Conservation (phyloP, 2,888 invertebrate species). For the Alentia gelatinosa region DNA sequence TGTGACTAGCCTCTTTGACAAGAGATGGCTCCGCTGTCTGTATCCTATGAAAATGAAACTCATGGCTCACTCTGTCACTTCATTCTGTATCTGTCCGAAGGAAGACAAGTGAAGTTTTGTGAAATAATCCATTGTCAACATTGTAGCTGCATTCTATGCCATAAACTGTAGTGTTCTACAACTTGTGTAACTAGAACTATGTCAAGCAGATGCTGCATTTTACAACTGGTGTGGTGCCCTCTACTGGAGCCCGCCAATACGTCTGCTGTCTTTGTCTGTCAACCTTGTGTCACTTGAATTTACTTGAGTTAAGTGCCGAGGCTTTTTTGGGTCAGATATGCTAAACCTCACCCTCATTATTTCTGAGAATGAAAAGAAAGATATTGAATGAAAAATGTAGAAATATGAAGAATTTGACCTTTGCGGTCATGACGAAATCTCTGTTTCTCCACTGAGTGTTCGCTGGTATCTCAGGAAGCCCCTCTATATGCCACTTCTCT, state of each 20-base stretch:
- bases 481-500: background rate
- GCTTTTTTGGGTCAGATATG: too few relatives aligned
- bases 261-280: background rate
- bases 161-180: background rate
- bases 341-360: too few relatives aligned
- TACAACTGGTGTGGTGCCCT: too few relatives aligned
- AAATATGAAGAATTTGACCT: background rate
- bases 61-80: too few relatives aligned
- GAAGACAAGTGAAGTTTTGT: too few relatives aligned
- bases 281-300: slow-evolving; percentile 22
- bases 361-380: too few relatives aligned
- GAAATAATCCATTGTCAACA: background rate
- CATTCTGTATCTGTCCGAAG: too few relatives aligned
- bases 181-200: background rate
- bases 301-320: slow-evolving; percentile 23
- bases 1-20: too few relatives aligned
- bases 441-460: background rate
- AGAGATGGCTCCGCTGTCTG: too few relatives aligned
- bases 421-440: background rate
- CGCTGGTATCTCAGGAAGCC: slow-evolving; percentile 17
- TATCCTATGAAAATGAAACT: too few relatives aligned
- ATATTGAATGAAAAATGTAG: too few relatives aligned
- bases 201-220: too few relatives aligned
- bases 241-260: background rate
- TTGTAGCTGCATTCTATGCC: background rate